Evolutionary conservation across 2,888 invertebrate genomes (phyloP).

Genomic region (Drosophila peninsularis): DNA sequence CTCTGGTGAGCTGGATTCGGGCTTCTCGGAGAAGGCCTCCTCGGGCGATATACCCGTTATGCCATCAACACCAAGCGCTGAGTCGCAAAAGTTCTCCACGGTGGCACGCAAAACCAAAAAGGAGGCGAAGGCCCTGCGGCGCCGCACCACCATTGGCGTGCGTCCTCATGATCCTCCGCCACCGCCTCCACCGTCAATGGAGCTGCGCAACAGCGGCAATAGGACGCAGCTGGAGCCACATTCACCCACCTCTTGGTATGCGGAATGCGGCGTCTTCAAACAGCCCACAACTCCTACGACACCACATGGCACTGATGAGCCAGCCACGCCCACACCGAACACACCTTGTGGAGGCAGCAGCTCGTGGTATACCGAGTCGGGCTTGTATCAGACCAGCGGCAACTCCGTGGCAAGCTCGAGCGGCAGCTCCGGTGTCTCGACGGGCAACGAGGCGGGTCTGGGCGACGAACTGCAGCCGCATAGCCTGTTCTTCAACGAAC

Average conservation of each 20-base stretch:
- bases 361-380: conserved; percentile 89
- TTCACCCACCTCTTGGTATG: conserved; percentile 89
- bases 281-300: conserved; percentile 44
- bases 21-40: conserved; percentile 85
- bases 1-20: conserved; percentile 87
- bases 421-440: conserved; percentile 85
- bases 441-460: conserved; percentile 84
- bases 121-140: conserved; percentile 75
- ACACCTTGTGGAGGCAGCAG: conserved; percentile 66
- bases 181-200: conserved; percentile 83
- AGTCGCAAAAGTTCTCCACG: conserved; percentile 74
- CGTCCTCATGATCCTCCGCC: conserved; percentile 85
- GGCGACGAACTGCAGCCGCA: conserved; percentile 85
- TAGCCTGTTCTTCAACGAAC: conserved; percentile 91
- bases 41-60: conserved; percentile 63
- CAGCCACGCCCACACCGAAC: conserved; percentile 52
- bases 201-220: conserved; percentile 12
- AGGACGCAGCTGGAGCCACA: conserved; percentile 80
- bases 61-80: conserved; percentile 44
- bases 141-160: conserved; percentile 82
- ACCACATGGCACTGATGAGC: conserved; percentile 34
- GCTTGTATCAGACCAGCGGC: conserved; percentile 87
- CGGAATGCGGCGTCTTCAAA: conserved; percentile 88
- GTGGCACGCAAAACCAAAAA: conserved; percentile 83
- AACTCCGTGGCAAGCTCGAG: conserved; percentile 85